phyloP scores from a whole-genome alignment of 2,113 vertebrate genomes.

The Erythrocercus mccallii region DNA sequence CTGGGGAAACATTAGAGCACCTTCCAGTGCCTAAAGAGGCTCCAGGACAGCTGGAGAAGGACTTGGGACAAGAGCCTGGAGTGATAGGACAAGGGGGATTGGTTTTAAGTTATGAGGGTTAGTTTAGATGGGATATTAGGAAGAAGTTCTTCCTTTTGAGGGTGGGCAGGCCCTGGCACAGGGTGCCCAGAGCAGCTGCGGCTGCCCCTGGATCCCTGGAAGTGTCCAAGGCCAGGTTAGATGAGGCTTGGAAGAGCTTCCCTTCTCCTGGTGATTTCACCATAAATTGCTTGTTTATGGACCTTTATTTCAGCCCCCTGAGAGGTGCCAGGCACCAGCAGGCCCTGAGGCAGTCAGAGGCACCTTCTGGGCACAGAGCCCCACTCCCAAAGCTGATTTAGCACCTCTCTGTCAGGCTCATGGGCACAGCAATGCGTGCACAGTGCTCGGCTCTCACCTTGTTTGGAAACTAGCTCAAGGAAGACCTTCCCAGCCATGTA shows the following conservation, averaged over 20 bases:
- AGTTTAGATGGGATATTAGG: background rate
- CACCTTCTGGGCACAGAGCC: background rate
- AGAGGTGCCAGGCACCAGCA: background rate
- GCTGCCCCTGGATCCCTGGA: background rate
- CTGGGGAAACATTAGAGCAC: background rate
- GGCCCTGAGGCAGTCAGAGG: background rate
- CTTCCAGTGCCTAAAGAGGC: background rate
- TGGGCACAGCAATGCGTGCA: background rate
- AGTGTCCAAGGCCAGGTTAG: background rate
- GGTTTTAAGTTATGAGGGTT: background rate
- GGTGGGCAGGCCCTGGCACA: accelerated
- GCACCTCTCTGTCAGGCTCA: accelerated
- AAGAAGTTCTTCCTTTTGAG: background rate
- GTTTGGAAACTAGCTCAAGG: background rate
- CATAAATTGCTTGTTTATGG: background rate
- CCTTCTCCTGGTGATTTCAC: background rate
- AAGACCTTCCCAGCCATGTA: background rate
- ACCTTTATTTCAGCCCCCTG: background rate
- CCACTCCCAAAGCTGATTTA: accelerated
- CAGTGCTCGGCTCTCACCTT: background rate
- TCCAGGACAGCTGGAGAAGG: background rate
- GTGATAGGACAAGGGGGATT: background rate
- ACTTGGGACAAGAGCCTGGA: accelerated
- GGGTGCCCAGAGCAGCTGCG: background rate
- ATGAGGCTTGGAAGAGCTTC: background rate